A percentile compares a stretch with the other conserved stretches of the same genome.
These are phyloP conservation scores for Drosophila austrosaltans DNA, from an alignment of 2,888 invertebrate genomes.

Conservation along the genomic window DNA sequence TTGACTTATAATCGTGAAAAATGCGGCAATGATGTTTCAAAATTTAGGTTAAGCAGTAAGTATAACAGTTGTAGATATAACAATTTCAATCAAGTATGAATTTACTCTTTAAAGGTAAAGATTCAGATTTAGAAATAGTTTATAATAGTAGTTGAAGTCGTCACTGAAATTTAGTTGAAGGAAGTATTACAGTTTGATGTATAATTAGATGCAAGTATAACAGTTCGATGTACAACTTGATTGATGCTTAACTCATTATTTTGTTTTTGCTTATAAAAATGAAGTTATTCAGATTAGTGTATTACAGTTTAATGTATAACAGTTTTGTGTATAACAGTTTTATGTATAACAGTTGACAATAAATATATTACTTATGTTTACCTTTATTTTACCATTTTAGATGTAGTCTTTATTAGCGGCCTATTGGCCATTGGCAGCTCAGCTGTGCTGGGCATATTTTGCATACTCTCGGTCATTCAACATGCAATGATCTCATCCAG, in stretches of 20 bases:
- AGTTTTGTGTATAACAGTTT: neutral
- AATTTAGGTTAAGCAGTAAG: constrained; percentile 91
- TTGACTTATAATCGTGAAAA: constrained; percentile 92
- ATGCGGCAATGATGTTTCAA: constrained; percentile 90
- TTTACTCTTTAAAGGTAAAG: too few species aligned
- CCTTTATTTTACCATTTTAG: constrained; percentile 84
- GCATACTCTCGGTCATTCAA: constrained; percentile 91
- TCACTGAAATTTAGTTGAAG: too few species aligned
- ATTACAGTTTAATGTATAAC: neutral
- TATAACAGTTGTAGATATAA: constrained; percentile 59
- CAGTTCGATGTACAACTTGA: neutral
- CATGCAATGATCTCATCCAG: constrained; percentile 94
- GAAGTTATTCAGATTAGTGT: neutral
- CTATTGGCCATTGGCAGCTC: constrained; percentile 91
- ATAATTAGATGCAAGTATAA: neutral
- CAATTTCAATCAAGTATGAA: neutral
- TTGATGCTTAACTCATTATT: too few species aligned
- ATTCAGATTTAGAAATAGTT: too few species aligned
- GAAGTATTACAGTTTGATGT: too few species aligned
- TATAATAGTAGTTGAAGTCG: too few species aligned
- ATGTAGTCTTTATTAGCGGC: constrained; percentile 92
- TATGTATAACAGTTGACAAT: neutral
- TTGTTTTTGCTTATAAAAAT: too few species aligned
- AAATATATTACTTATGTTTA: neutral
- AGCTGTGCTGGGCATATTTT: constrained; percentile 89